Base-by-base conservation (phyloP, 1,140 invertebrate species). In the Vanessa atalanta region DNA sequence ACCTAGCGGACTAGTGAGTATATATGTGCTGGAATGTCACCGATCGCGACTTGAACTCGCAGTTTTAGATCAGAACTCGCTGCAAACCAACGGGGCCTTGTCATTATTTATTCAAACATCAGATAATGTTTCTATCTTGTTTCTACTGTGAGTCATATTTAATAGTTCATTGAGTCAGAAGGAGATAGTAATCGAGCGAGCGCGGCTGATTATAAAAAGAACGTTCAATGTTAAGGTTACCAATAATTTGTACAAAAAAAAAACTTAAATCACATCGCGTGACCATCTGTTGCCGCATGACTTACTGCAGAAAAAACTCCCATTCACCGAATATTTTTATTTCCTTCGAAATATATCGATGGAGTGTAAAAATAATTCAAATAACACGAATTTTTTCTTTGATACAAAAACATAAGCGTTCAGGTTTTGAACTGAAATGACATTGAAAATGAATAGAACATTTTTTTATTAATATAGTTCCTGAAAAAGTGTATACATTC, bases 131-230 rank as follows among this genome's bases (percentile, higher is more conserved):
- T 31, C 6, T 31, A 31, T 31, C 26, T 31, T 31, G 26, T 31
- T 31, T 31, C 3, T 31, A 31, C 26, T 31, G 26, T 31, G 26
- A 31, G 6, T 31, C 26, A 31, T 71, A 78, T 75, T 69, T 76
- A 69, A 74, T 66, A 70, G 65, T n/a, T 51, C 76, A 72, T 47
- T 78, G 76, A 66, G 60, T 78, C 70, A 53, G 64, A 71, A 77
- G 50, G 72, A 66, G 67, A 70, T 69, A 55, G 69, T 23, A 47
- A 55, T 48, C 66, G 67, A 51, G 55, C 74, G 61, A 65, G 70
- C 67, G 67, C 67, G 50, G 37, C 47, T 7, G 15, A 67, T 73
- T 20, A 6, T 23, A 71, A 64, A 73, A 61, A 53, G 55, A 64
- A 65, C 60, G 47, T 50, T 61, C 72, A 69, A 47, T 74, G 66